Evolutionary conservation across 1,140 invertebrate genomes (phyloP).

Genomic region (Heliconius hermathena): DNA sequence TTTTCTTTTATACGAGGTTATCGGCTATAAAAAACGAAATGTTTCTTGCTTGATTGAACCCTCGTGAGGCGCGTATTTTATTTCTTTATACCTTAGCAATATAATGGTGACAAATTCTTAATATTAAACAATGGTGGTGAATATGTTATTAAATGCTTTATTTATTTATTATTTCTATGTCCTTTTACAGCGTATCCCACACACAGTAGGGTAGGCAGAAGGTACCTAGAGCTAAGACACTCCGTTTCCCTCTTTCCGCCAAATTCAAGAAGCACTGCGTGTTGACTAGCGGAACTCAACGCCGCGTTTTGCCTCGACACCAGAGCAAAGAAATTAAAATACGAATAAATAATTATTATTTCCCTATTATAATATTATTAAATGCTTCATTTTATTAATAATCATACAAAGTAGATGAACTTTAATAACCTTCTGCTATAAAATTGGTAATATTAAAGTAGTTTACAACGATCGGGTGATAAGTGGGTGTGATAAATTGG

Average conservation of each 20-base stretch:
- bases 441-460: slow-evolving; percentile 41
- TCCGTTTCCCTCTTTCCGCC: too few species aligned
- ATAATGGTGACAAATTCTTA: slow-evolving; percentile 47
- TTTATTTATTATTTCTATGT: too few species aligned
- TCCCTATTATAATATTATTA: not conserved
- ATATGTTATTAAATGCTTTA: not conserved
- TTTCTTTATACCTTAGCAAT: slow-evolving; percentile 50
- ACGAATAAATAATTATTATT: too few species aligned
- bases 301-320: too few species aligned
- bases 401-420: slow-evolving; percentile 20
- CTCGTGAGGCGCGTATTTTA: slow-evolving; percentile 56
- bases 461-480: slow-evolving; percentile 53
- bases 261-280: too few species aligned
- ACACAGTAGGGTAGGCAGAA: not conserved
- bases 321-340: too few species aligned
- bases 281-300: too few species aligned
- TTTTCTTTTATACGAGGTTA: slow-evolving; percentile 70
- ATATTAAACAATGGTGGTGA: slow-evolving; percentile 10
- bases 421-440: slow-evolving; percentile 27
- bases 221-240: too few species aligned
- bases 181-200: too few species aligned
- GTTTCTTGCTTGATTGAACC: slow-evolving; percentile 72
- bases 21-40: slow-evolving; percentile 75
- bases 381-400: not conserved
- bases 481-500: slow-evolving; percentile 60